These are phyloP conservation scores for Dendropsophus ebraccatus DNA, from an alignment of 2,113 vertebrate species.

Conservation along the genomic window DNA sequence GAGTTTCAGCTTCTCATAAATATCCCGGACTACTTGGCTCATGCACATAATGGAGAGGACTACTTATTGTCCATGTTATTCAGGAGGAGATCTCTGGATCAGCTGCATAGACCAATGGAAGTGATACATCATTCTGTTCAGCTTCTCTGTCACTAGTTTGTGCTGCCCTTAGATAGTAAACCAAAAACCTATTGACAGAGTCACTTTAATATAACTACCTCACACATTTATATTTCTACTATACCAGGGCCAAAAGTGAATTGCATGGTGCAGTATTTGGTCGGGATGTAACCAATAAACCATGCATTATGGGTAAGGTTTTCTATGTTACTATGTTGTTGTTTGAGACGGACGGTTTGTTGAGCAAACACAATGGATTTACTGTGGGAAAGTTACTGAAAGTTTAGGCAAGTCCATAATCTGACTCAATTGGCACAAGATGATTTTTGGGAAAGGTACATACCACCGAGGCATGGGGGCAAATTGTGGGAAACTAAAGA, in stretches of 20 bases:
- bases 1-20: too few species aligned
- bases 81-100: too few species aligned
- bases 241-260: background rate
- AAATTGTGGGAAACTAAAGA: background rate
- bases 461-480: background rate
- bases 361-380: background rate
- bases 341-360: background rate
- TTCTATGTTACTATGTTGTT: background rate
- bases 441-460: background rate
- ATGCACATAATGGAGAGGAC: too few species aligned
- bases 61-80: too few species aligned
- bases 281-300: background rate
- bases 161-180: too few species aligned
- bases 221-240: too few species aligned
- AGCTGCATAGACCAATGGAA: too few species aligned
- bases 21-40: too few species aligned
- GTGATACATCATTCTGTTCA: too few species aligned
- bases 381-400: background rate
- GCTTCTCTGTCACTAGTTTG: too few species aligned
- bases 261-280: background rate
- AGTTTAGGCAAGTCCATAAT: background rate
- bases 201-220: too few species aligned
- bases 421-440: background rate
- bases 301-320: background rate
- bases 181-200: too few species aligned